phyloP scores from a whole-genome alignment of 2,113 vertebrate species.

The Dasyornis broadbenti region DNA sequence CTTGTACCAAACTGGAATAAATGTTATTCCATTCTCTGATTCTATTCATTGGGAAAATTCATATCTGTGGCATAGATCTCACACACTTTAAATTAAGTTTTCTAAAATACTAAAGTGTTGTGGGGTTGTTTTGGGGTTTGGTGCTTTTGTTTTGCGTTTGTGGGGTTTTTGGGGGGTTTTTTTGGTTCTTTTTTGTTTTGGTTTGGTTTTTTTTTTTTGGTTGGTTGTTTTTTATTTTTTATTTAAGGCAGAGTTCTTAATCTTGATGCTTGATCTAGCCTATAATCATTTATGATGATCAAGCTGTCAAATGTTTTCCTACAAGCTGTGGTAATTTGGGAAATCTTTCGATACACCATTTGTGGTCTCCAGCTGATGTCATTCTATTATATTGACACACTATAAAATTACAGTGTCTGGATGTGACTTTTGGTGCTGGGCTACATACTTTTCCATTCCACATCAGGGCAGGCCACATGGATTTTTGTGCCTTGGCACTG shows the following conservation, averaged over 20 bases:
- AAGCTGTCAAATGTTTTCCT: background rate
- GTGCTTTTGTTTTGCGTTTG: no score
- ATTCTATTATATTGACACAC: background rate
- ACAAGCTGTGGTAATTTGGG: background rate
- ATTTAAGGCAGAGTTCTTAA: background rate
- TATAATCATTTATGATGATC: background rate
- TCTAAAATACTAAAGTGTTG: background rate
- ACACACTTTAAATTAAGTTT: background rate
- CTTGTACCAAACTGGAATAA: background rate
- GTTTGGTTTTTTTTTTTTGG: accelerated
- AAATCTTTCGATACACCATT: background rate
- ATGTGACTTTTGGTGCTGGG: background rate
- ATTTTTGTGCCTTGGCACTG: background rate
- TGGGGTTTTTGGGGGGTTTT: no score
- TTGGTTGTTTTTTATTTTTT: background rate
- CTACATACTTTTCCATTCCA: background rate
- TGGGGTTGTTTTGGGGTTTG: no score
- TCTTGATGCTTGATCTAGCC: background rate
- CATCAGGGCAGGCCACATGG: background rate
- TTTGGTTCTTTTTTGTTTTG: accelerated
- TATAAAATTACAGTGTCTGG: background rate
- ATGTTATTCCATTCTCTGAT: background rate
- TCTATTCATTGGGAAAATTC: background rate
- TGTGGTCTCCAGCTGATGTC: background rate
- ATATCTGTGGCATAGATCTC: background rate